Percentiles rank a stretch among this genome's conserved stretches.
Conservation (phyloP, 2,888 invertebrate species). For the Neoitamus cyanurus region DNA sequence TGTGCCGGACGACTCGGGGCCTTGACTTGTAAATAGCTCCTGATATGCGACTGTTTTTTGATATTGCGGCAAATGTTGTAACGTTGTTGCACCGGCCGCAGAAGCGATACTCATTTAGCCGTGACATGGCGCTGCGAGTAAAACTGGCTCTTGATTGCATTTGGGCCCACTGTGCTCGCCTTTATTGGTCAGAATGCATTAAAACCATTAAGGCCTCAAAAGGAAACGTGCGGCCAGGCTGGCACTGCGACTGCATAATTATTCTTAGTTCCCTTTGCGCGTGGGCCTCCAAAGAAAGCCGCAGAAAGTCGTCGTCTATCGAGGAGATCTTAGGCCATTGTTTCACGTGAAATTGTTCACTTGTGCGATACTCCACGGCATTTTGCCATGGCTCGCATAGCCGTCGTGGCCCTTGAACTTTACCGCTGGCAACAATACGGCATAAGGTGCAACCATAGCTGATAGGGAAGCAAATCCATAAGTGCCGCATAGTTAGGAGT, state of each 20-base stretch:
- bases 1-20: not conserved
- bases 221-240: slow-evolving; percentile 26
- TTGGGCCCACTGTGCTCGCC: not conserved
- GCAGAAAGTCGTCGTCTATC: slow-evolving; percentile 31
- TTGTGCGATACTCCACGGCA: not conserved
- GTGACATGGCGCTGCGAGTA: not conserved
- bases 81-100: not conserved
- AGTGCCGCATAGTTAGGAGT: slow-evolving; percentile 34
- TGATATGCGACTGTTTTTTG: not conserved
- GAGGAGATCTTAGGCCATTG: slow-evolving; percentile 9
- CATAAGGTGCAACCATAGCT: slow-evolving; percentile 28
- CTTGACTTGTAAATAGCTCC: not conserved
- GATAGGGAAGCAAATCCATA: slow-evolving; percentile 29
- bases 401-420: slow-evolving; percentile 25
- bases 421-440: not conserved
- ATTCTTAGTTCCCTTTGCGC: slow-evolving; percentile 14
- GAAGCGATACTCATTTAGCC: not conserved
- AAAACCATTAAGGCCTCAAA: slow-evolving; percentile 30
- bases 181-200: slow-evolving; percentile 24
- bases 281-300: slow-evolving; percentile 33
- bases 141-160: slow-evolving; percentile 6
- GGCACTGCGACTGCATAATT: slow-evolving; percentile 4
- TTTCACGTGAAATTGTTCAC: slow-evolving; percentile 29
- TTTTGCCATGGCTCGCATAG: not conserved
- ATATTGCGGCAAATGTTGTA: not conserved